Evolutionary conservation across 2,113 vertebrate species (phyloP), one percentile per base, ranked within the genome.

Genomic region (Opisthocomus hoazin): DNA sequence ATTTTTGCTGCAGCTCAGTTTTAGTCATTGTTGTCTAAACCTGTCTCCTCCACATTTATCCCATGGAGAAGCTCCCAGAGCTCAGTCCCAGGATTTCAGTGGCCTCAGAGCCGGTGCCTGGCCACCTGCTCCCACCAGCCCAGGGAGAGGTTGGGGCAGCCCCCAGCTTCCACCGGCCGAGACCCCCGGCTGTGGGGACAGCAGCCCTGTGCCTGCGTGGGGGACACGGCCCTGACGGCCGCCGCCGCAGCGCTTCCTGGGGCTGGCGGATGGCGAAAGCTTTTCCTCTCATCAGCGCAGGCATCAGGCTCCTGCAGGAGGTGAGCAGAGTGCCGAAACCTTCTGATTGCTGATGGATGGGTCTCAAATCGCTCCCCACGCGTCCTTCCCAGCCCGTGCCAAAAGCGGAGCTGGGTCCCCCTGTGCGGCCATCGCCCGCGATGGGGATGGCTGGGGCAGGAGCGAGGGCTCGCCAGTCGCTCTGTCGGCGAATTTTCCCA

Each of bases 21-120:
- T 77, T 78, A 95, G 89, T 95, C 88, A 77, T 65, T 95, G 74
- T 92, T 93, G 83, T 89, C 89, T 84, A 79, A 92, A 87, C 66
- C 84, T 66, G 51, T 77, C 90, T 90, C 82, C 85, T 75, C 77
- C 93, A 75, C 65, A 60, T 43, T 86, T 54, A 80, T 86, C 48
- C 86, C 63, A 74, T 15, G 43, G 56, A 89, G 85, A 91, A 73
- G 36, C 66, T 95, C n/a, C 61, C 3, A 9, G 84, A 70, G 66
- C 65, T 91, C 56, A 78, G 73, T 32, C 30, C 7, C 34, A 11
- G 58, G 84, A 46, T 76, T 78, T 71, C 48, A 32, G 76, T 23
- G 71, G 37, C 61, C 57, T 15, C 13, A 22, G 51, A 22, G 50
- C 30, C 0, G 10, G 66, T 69, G 45, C 65, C n/a, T 2, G 1